Evolutionary conservation across 2,113 vertebrate genomes (phyloP).

Genomic region (Menura novaehollandiae): DNA sequence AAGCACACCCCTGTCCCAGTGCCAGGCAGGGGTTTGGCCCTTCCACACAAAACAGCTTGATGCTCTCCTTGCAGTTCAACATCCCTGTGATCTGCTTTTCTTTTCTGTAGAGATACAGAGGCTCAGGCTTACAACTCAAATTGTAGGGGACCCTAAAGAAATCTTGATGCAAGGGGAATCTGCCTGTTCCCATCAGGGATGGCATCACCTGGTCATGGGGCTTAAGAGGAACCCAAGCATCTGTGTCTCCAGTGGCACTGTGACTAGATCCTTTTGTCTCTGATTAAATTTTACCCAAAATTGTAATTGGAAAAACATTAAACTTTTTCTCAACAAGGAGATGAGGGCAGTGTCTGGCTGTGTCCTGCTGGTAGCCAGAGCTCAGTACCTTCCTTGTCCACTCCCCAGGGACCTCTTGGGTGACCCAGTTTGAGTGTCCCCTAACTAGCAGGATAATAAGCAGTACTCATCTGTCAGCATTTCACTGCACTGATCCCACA

Average conservation of each 20-base stretch:
- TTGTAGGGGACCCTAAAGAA: background rate
- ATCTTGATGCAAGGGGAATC: background rate
- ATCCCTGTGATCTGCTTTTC: background rate
- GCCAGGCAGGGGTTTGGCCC: background rate
- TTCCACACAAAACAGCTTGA: background rate
- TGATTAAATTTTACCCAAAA: background rate
- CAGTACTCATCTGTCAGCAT: background rate
- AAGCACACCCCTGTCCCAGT: background rate
- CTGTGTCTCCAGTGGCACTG: background rate
- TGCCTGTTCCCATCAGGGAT: background rate
- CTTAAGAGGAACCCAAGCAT: background rate
- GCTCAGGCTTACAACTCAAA: fast-evolving
- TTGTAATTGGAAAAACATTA: background rate
- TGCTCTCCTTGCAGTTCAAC: background rate
- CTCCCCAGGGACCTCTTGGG: too few relatives aligned
- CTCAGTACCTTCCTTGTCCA: background rate
- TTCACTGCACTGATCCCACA: background rate
- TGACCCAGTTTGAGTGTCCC: background rate
- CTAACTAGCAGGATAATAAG: background rate
- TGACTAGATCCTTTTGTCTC: background rate
- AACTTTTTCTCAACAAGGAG: background rate
- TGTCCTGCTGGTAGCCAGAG: background rate
- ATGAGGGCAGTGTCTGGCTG: background rate
- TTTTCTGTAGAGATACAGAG: background rate
- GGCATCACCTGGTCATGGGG: background rate